Evolutionary conservation across 2,888 invertebrate species (phyloP).

Genomic region (Cyclophora punctaria): DNA sequence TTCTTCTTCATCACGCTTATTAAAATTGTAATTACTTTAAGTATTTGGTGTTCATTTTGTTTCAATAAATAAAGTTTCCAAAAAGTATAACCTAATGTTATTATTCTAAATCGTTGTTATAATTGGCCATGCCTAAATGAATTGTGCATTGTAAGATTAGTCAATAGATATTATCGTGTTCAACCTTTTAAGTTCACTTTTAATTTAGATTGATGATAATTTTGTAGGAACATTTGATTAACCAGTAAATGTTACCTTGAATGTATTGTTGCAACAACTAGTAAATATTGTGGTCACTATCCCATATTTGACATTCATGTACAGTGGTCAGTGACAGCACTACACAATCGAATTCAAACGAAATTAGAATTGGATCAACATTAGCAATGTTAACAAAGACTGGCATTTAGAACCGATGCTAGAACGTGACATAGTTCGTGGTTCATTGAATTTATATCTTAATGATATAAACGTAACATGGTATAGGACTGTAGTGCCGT

Average conservation of each 20-base stretch:
- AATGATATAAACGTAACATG: too few species aligned
- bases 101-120: too few species aligned
- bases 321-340: too few species aligned
- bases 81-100: too few species aligned
- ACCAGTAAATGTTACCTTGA: slow-evolving; percentile 21
- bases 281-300: not conserved
- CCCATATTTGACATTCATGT: not conserved
- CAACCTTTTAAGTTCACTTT: slow-evolving; percentile 35
- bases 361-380: too few species aligned
- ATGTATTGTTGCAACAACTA: slow-evolving; percentile 9
- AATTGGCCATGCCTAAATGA: slow-evolving; percentile 1
- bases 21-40: slow-evolving; percentile 9
- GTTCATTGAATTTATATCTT: too few species aligned
- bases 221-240: slow-evolving; percentile 30
- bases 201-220: slow-evolving; percentile 40
- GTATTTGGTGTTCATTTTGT: slow-evolving; percentile 1
- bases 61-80: not conserved
- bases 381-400: too few species aligned
- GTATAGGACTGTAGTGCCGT: too few species aligned
- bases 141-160: slow-evolving; percentile 24
- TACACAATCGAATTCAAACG: too few species aligned
- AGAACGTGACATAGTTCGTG: too few species aligned
- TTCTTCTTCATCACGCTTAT: slow-evolving; percentile 8
- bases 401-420: too few species aligned
- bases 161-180: slow-evolving; percentile 38